Conservation (phyloP, 2,888 invertebrate genomes). For the Drosophila emarginata region DNA sequence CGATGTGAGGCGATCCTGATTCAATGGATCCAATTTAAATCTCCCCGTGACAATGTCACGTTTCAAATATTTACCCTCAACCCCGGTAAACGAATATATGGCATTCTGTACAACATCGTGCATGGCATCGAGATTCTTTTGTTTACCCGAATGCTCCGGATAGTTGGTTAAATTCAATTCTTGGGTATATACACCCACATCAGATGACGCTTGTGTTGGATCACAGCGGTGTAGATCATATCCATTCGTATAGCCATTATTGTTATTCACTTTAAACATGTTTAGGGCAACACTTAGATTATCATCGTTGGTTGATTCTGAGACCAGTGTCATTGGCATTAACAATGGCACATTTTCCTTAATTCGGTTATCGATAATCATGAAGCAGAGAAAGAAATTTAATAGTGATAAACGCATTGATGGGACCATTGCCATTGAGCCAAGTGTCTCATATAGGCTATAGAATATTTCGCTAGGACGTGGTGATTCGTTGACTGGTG, state of each 20-base stretch:
- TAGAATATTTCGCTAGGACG: background rate
- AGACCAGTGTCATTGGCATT: background rate
- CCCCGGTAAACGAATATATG: constrained; percentile 93
- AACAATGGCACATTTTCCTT: background rate
- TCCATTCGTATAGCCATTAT: background rate
- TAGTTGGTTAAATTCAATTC: background rate
- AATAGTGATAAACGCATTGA: background rate
- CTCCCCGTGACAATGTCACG: constrained; percentile 86
- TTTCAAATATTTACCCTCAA: constrained; percentile 89
- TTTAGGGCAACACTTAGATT: background rate
- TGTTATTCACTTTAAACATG: background rate
- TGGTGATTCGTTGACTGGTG: background rate
- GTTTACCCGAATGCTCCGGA: background rate
- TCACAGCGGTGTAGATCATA: background rate
- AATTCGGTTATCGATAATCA: background rate
- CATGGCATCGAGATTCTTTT: constrained; percentile 21
- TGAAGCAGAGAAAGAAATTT: background rate
- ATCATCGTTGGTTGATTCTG: background rate
- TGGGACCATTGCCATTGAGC: background rate
- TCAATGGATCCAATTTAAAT: constrained; percentile 85
- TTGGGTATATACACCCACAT: background rate
- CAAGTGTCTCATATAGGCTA: background rate
- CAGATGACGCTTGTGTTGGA: background rate
- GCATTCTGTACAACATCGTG: constrained; percentile 88
- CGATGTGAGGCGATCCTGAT: constrained; percentile 83